phyloP scores from a whole-genome alignment of 2,113 vertebrate genomes.

The Planiliza haematocheilus region DNA sequence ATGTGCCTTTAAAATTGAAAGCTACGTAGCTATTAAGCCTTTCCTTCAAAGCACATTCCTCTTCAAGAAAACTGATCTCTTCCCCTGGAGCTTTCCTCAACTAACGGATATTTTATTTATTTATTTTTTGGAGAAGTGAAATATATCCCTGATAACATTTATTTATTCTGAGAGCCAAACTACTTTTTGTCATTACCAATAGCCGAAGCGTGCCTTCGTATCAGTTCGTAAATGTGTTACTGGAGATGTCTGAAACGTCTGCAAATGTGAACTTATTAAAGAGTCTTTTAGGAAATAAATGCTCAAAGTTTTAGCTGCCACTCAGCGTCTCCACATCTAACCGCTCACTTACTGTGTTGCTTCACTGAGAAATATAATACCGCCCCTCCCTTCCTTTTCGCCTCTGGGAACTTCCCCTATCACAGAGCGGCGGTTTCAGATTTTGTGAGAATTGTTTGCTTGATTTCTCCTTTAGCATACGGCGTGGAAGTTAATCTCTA shows the following conservation, averaged over 20 bases:
- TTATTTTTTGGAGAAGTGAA: constrained; percentile 25
- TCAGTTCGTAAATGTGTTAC: not conserved
- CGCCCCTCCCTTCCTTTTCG: not conserved
- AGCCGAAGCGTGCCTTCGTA: constrained; percentile 7
- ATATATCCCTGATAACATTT: constrained; percentile 25
- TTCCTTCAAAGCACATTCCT: constrained; percentile 44
- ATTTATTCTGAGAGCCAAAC: constrained; percentile 14
- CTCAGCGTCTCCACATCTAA: not conserved
- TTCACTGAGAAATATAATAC: not conserved
- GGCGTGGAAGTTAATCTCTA: constrained; percentile 47
- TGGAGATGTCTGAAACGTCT: constrained; percentile 5
- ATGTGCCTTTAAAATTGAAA: constrained; percentile 63
- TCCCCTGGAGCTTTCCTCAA: constrained; percentile 50
- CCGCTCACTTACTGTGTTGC: not conserved
- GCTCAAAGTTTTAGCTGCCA: not conserved
- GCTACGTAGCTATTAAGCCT: constrained; percentile 53
- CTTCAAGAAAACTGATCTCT: constrained; percentile 32
- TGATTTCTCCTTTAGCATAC: constrained; percentile 39
- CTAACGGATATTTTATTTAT: constrained; percentile 23
- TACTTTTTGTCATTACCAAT: constrained; percentile 16
- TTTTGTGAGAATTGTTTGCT: constrained; percentile 38
- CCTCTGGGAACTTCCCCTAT: constrained; percentile 8
- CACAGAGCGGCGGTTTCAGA: not conserved
- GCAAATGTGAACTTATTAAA: not conserved
- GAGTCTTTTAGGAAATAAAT: not conserved